These are phyloP conservation scores for Azemiops feae DNA, from an alignment of 2,113 vertebrate genomes.

Conservation along the genomic window DNA sequence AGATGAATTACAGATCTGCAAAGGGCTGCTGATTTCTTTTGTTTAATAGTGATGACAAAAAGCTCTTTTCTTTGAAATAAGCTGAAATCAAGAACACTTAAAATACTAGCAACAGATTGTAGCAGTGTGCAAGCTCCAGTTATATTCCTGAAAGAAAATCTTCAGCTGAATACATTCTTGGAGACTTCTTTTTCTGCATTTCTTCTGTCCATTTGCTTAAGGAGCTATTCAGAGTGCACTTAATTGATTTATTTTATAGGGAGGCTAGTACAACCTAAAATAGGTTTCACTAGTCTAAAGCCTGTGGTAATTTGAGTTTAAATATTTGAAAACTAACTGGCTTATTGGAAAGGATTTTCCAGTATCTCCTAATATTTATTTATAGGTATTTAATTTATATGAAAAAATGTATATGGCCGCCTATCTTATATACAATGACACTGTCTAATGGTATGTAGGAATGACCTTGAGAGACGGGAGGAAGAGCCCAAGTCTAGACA, in stretches of 20 bases:
- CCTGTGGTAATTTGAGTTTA: not conserved
- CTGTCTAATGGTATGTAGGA: not conserved
- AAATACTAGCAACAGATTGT: not conserved
- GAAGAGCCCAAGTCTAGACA: not conserved
- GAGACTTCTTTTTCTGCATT: not conserved
- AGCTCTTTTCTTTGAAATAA: not conserved
- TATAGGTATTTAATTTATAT: not conserved
- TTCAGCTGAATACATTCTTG: too few relatives aligned
- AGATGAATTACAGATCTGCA: not conserved
- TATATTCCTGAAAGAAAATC: not conserved
- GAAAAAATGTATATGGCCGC: not conserved
- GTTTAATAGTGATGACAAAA: not conserved
- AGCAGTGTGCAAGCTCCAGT: not conserved
- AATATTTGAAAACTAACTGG: not conserved
- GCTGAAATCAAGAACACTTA: not conserved
- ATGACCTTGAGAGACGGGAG: not conserved
- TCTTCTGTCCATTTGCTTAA: not conserved
- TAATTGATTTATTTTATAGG: not conserved
- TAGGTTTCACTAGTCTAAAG: not conserved
- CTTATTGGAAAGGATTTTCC: not conserved
- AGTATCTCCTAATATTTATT: not conserved
- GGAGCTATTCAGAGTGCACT: not conserved
- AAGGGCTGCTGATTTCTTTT: not conserved
- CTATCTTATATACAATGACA: not conserved
- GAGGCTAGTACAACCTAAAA: not conserved